Evolutionary conservation across 2,797 vertebrate species (phyloP), one percentile per base, ranked within the genome.

Genomic region (Micrastur ruficollis): DNA sequence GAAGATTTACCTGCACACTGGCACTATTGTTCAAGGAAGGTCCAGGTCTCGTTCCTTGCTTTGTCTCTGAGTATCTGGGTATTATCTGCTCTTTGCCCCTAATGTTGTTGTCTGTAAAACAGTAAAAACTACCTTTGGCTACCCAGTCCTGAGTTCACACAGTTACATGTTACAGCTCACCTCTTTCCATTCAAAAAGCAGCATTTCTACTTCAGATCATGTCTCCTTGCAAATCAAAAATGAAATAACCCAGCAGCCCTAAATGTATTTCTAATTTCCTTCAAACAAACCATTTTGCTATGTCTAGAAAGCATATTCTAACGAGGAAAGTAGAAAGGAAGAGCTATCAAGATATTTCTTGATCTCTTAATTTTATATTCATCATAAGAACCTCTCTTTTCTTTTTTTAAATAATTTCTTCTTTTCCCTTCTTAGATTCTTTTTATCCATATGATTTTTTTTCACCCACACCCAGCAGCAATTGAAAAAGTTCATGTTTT

Each of bases 241-340:
- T 89, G 92, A 97, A 96, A 96, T 71, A 97, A 96, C 75, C 75
- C 96, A 95, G 93, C 83, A 96, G 86, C 86, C 92, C 93, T 90
- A 85, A 95, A 95, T 50, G 75, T 87, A 96, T 91, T 92, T 89
- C 79, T 94, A 89, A 96, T 97, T 96, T 96, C 75, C 89, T 96
- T 85, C 89, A 75, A 95, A 93, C 85, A 93, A 97, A 95, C 81
- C 84, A 29, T 97, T 96, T 94, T 72, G 47, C 61, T 79, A 47
- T 5, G 68, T 58, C 92, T 95, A 81, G 78, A 94, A 92, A 96
- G 61, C 42, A 94, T 75, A 87, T 88, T 79, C 93, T 46, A 79
- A 53, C 2, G 0, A 65, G 53, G 31, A 65, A 78, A 92, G 53
- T 3, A 55, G 56, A 53, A 73, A 94, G 92, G 44, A 95, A 82